Base-by-base conservation (phyloP, 2,888 invertebrate genomes). In the Pseudoips prasinana region DNA sequence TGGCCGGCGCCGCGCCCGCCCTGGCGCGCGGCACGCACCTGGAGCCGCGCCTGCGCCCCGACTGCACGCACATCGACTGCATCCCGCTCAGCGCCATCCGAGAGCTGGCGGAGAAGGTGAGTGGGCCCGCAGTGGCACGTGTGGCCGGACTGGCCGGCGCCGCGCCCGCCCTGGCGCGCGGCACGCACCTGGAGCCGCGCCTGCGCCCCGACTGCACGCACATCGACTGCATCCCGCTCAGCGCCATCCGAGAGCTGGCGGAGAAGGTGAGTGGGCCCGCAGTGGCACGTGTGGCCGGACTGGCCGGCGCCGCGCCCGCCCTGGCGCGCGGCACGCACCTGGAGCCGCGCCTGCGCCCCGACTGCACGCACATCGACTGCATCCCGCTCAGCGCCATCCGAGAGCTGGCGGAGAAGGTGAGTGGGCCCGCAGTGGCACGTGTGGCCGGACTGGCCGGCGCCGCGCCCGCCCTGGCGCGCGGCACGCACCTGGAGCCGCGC, bases 141-240 rank as follows among this genome's bases (percentile, higher is more conserved):
- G n/a, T n/a, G n/a, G n/a, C n/a, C n/a, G n/a, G n/a, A n/a, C n/a
- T n/a, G n/a, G n/a, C n/a, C n/a, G n/a, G n/a, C n/a, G n/a, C n/a
- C n/a, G n/a, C n/a, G n/a, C n/a, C n/a, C n/a, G n/a, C n/a, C n/a
- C n/a, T n/a, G n/a, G n/a, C n/a, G n/a, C n/a, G n/a, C n/a, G n/a
- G n/a, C 18, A 18, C 18, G 18, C 18, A 18, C 18, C 18, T 18
- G 4, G 18, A 18, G 18, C 18, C 18, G 33, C 91, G 94, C 45
- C 91, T 95, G 57, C 90, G 95, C 39, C 91, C 95, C 50, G 92
- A 95, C 64, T 95, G n/a, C n/a, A n/a, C 95, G 57, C 94, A 94
- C 59, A 93, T 95, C 70, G 96, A 94, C 81, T 96, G 96, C 75
- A 94, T 96, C 19, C 94, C 96, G 6, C 93, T 96, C 93, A 94